Base-by-base conservation (phyloP, 2,888 invertebrate genomes). In the Crematogaster levior region DNA sequence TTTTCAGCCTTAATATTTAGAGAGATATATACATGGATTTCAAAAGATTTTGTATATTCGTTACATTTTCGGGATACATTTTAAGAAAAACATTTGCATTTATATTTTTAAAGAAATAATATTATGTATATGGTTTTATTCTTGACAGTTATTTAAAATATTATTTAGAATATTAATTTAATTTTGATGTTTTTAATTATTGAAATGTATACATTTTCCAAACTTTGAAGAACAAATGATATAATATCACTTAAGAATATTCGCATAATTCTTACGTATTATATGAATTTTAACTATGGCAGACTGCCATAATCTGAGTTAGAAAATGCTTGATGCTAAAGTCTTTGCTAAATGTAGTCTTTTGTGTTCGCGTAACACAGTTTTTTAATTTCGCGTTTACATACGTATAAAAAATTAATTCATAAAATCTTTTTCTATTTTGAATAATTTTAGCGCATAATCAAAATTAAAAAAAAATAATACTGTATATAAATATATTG, bases 261-360 rank as follows among this genome's bases (percentile, higher is more conserved):
- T 66, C 6, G 10, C 3, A 18, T n/a, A 40, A 43, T 1, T 73
- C 24, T 60, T 30, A 65, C 81, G 56, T 51, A 53, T 61, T 83
- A 61, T 80, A 77, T 84, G 74, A 83, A 89, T 85, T 88, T 83
- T 83, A 60, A n/a, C 70, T n/a, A n/a, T n/a, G n/a, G n/a, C n/a
- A 75, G 70, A 82, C 79, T 87, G 81, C 74, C 46, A 82, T 83
- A 86, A 70, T 73, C 80, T 72, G 82, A 87, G 73, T 58, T 72
- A 75, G 83, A 81, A 77, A 83, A 85, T 83, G 81, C 85, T 83
- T 83, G 87, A 81, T 82, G n/a, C n/a, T n/a, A n/a, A n/a, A n/a
- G n/a, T n/a, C 77, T 77, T 84, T n/a, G n/a, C 81, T 85, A 86
- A 88, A 88, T n/a, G 88, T 73, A 84, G 24, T 37, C 74, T 82